phyloP scores from a whole-genome alignment of 2,797 vertebrate species.

The Danionella dracula region DNA sequence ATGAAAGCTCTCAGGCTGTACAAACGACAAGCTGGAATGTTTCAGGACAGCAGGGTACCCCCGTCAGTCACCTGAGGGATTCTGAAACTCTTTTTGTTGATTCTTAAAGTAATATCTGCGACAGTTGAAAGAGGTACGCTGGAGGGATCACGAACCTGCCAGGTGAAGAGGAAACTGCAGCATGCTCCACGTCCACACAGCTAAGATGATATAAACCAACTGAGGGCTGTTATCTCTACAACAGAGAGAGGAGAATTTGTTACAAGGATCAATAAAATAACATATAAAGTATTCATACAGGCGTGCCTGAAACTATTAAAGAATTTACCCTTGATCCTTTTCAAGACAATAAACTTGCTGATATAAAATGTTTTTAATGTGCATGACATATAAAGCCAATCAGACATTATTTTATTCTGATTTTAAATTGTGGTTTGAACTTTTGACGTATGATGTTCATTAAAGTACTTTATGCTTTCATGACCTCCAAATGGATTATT shows the following conservation, averaged over 20 bases:
- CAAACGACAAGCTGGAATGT: not conserved
- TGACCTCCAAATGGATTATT: too few species aligned
- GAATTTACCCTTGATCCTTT: too few species aligned
- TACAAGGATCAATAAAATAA: not conserved
- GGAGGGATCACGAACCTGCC: slow-evolving; percentile 63
- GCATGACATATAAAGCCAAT: too few species aligned
- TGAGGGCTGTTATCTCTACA: slow-evolving; percentile 49
- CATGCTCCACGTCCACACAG: slow-evolving; percentile 95
- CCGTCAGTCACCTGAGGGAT: not conserved
- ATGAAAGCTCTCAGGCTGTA: slow-evolving; percentile 4
- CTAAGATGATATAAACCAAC: slow-evolving; percentile 81
- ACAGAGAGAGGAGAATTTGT: slow-evolving; percentile 7
- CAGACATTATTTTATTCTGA: too few species aligned
- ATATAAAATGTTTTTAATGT: too few species aligned
- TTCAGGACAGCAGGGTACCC: not conserved
- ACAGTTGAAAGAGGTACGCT: not conserved
- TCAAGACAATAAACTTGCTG: too few species aligned
- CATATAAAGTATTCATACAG: not conserved
- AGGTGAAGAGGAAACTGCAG: slow-evolving; percentile 91
- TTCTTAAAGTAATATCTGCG: not conserved
- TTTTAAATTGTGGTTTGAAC: too few species aligned
- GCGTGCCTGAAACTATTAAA: too few species aligned
- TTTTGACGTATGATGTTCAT: too few species aligned
- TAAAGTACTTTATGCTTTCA: too few species aligned
- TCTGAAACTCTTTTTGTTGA: not conserved